Conservation (phyloP, 2,113 vertebrate species). For the Myotis davidii region DNA sequence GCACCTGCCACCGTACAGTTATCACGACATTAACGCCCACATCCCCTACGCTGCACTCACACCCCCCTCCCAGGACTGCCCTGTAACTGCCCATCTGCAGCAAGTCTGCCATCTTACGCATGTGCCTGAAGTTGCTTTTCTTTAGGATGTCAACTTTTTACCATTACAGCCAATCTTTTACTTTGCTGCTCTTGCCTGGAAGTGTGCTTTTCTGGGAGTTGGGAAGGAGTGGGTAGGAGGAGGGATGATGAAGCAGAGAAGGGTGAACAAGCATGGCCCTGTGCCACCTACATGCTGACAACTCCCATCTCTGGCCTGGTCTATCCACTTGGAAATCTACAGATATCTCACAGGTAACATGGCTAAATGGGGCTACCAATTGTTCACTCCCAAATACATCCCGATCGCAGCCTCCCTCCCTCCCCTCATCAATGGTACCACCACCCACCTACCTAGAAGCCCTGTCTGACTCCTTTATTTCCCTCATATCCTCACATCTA, state of each 20-base stretch:
- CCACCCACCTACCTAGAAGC: not conserved
- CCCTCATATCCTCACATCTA: not conserved
- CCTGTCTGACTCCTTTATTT: not conserved
- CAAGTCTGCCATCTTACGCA: not conserved
- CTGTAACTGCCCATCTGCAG: not conserved
- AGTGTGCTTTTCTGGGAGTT: not conserved
- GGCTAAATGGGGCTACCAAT: not conserved
- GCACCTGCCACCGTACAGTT: not conserved
- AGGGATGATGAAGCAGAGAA: not conserved
- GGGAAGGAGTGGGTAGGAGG: not conserved
- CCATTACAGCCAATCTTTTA: not conserved
- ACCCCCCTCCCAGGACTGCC: not conserved
- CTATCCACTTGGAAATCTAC: not conserved
- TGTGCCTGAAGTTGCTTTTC: not conserved
- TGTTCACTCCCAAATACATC: not conserved
- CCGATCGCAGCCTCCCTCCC: not conserved
- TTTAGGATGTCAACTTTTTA: not conserved
- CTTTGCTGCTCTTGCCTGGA: not conserved
- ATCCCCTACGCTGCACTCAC: not conserved
- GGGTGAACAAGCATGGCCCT: not conserved
- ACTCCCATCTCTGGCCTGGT: rapidly evolving
- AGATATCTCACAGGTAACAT: not conserved
- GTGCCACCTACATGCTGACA: not conserved
- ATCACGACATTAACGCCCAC: not conserved
- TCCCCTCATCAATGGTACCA: not conserved